phyloP scores from a whole-genome alignment of 1,140 invertebrate species.

The Procambarus virginalis region DNA sequence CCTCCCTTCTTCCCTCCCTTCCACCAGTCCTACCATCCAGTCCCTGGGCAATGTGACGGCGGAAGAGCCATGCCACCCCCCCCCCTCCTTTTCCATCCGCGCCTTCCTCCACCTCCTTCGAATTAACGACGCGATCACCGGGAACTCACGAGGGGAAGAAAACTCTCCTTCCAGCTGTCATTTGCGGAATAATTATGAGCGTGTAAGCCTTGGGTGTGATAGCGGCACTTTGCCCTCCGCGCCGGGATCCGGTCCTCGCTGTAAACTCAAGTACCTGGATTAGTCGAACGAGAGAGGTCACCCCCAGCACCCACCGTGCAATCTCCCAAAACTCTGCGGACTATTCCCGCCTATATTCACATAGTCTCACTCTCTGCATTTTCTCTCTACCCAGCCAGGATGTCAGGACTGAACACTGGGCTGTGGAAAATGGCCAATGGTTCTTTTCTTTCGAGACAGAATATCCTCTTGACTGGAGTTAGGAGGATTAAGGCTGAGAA shows the following conservation, averaged over 20 bases:
- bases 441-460: neutral
- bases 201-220: slow-evolving; percentile 22
- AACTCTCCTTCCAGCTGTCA: neutral
- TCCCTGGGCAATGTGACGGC: too few relatives aligned
- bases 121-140: neutral
- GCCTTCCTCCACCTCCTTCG: too few relatives aligned
- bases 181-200: slow-evolving; percentile 48
- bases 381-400: neutral
- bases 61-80: too few relatives aligned
- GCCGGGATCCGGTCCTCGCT: slow-evolving; percentile 31
- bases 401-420: neutral
- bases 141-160: neutral
- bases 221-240: slow-evolving; percentile 25
- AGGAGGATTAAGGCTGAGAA: slow-evolving; percentile 33
- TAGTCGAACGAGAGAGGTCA: slow-evolving; percentile 33
- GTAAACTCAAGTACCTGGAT: slow-evolving; percentile 52
- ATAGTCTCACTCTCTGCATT: neutral
- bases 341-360: neutral
- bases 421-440: neutral
- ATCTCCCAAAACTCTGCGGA: slow-evolving; percentile 34
- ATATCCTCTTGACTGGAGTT: slow-evolving; percentile 21
- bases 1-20: too few relatives aligned
- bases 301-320: neutral
- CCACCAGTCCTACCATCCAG: too few relatives aligned
- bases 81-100: too few relatives aligned